A percentile compares a stretch with the other conserved stretches of the same genome.
Evolutionary conservation across 1,140 invertebrate species (phyloP).

Genomic region (Prorops nasuta): DNA sequence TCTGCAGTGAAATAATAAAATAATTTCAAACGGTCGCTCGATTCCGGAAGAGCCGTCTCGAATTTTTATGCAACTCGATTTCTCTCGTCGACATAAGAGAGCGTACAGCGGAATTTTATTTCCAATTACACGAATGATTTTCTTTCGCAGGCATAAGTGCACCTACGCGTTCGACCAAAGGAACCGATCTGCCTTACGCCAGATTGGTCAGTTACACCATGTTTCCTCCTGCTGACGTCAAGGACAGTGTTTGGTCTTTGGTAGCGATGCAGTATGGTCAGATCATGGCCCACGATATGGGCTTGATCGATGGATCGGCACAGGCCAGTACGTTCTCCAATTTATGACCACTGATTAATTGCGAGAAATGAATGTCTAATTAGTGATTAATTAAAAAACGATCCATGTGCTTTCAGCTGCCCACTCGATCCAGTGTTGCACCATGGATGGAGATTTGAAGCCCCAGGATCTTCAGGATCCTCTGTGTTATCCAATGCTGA

Average conservation of each 20-base stretch:
- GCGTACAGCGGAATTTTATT: too few relatives aligned
- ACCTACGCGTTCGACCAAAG: slow-evolving; percentile 62
- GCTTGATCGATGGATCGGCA: slow-evolving; percentile 66
- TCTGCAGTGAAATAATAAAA: background rate
- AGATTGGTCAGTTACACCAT: slow-evolving; percentile 69
- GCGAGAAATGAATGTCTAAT: background rate
- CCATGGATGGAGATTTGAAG: slow-evolving; percentile 63
- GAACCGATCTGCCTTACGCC: slow-evolving; percentile 67
- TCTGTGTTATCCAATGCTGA: slow-evolving; percentile 80
- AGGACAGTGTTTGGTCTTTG: slow-evolving; percentile 70
- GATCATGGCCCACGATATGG: slow-evolving; percentile 86
- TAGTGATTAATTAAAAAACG: background rate
- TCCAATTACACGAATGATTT: too few relatives aligned
- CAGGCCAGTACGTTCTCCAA: slow-evolving; percentile 66
- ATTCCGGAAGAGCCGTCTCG: too few relatives aligned
- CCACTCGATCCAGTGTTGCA: slow-evolving; percentile 69
- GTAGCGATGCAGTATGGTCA: slow-evolving; percentile 86
- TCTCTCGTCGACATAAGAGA: too few relatives aligned
- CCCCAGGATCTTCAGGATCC: slow-evolving; percentile 50
- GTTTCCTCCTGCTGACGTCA: slow-evolving; percentile 65
- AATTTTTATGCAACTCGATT: too few relatives aligned
- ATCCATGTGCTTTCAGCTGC: slow-evolving; percentile 55
- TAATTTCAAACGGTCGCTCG: too few relatives aligned
- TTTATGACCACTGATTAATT: background rate
- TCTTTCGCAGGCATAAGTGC: slow-evolving; percentile 69